Base-by-base conservation (phyloP, 1,140 invertebrate species). In the Bombus difficillimus region DNA sequence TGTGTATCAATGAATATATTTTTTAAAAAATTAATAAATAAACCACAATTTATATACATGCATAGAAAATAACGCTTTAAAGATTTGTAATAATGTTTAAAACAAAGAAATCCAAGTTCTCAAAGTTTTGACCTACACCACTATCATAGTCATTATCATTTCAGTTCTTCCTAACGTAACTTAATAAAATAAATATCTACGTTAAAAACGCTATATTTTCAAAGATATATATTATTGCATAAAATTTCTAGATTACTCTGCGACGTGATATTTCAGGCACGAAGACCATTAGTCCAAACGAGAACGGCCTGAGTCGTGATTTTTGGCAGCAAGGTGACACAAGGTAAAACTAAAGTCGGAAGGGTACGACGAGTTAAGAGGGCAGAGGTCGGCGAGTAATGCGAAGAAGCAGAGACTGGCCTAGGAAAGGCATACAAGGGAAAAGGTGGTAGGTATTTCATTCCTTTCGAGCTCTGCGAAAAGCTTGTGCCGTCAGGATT, bases 401-500 rank as follows among this genome's bases (percentile, higher is more conserved):
- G 91, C 86, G 85, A 90, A 90, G 80, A 89, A 90, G 80, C 91
- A 91, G 90, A 90, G 91, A 92, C 88, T 88, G 28, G 87, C 86
- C 82, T 68, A 88, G 57, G 89, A 91, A 85, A 81, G 85, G 69
- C 81, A 73, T 84, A 47, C 71, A 78, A 59, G 68, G 76, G 76
- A 28, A 25, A 41, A 62, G 83, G 57, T 62, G 68, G 88, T 85
- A 73, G 88, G 81, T 90, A 86, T 87, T 90, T 89, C 85, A 85
- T 89, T 71, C 85, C 85, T 90, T 90, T 91, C 90, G 64, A 89
- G 81, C 89, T 79, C 82, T 75, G 69, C 80, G 83, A 87, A 89
- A 88, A 80, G 62, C 72, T 71, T 78, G 74, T 71, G 59, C 81
- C 83, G 73, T 79, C 82, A 91, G 89, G 85, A 92, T 91, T 92